Base-by-base conservation (phyloP, 2,888 invertebrate species). In the Epirrita christyi region DNA sequence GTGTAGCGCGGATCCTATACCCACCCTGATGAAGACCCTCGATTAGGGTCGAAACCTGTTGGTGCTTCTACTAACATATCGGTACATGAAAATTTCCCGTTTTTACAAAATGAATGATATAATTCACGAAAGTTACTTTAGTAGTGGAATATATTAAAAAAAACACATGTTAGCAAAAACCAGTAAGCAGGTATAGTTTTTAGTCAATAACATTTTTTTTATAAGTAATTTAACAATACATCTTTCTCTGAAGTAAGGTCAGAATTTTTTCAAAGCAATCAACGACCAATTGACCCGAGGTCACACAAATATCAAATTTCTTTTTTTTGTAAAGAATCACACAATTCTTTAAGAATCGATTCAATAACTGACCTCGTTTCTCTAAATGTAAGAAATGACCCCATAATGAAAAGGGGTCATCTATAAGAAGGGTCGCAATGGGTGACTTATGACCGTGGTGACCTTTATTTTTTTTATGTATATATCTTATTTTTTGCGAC, bases 251-350 rank as follows among this genome's bases (percentile, higher is more conserved):
- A 49, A 40, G n/a, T n/a, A 21, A 21, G 21, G 38, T 32, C 36
- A 38, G 15, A 34, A 29, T 49, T 45, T 46, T 46, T 59, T 55
- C 55, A 29, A 59, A 55, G 45, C 57, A 66, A 60, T 59, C 58
- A 49, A 32, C 34, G 44, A 0, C 50, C 59, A 58, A 74, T 73
- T 88, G 89, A 87, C 88, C 90, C 73, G 59, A 61, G 85, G 87
- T 89, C 87, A 82, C 90, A 90, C 89, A 78, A 66, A 68, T 86
- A 85, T 91, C 81, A 37, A 44, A 73, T 91, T 83, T 72, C 90
- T 47, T 44, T 49, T 46, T 8, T 27, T 21, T 34, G 5, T 55
- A 72, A 76, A 76, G 73, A 76, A 80, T 80, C 73, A 74, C 81
- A 79, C 71, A 80, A 76, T 74, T 66, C 70, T 70, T 59, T 64